Base-by-base conservation (phyloP, 2,797 vertebrate species). In the Basileuterus tristriatus region DNA sequence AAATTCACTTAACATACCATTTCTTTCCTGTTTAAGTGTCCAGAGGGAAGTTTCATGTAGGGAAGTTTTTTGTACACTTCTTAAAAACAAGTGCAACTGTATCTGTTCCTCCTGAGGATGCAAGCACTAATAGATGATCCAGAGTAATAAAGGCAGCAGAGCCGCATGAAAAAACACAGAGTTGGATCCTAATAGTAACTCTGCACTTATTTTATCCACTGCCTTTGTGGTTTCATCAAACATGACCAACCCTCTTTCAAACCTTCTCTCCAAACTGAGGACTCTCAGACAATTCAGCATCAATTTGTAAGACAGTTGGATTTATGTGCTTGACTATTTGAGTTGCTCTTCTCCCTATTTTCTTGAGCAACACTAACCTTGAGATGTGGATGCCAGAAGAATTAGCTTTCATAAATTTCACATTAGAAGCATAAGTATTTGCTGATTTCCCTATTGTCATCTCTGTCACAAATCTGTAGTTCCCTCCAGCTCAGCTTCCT, bases 161-260 rank as follows among this genome's bases (percentile, higher is more conserved):
- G 26, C 12, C n/a, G 17, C 1, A 2, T 11, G 19, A 60, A 83
- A 86, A 7, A 71, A 19, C 22, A 18, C 7, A 0, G 0, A 17
- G 18, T 7, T 32, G 41, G 17, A 75, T 37, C 47, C 21, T 34
- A 62, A 62, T 1, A 85, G 52, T 32, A 77, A 77, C 8, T 62
- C 15, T 4, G 16, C 24, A 21, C 15, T 56, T 32, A 39, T 30
- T 89, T 76, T 37, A 76, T 16, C 13, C n/a, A n/a, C 21, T 59
- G 26, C 23, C 19, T 69, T 44, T 58, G 21, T 6, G 6, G 39
- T 27, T 70, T 53, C 2, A 2, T 68, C 50, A 87, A 85, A 70
- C 12, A 49, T 2, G 3, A 52, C 8, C 24, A 70, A 32, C 3
- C 1, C 21, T 67, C 44, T 75, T 85, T 77, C 37, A 74, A 74